These are phyloP conservation scores for Desmophyllum pertusum DNA, from an alignment of 92 coral and sea anemone genomes.

Conservation along the genomic window DNA sequence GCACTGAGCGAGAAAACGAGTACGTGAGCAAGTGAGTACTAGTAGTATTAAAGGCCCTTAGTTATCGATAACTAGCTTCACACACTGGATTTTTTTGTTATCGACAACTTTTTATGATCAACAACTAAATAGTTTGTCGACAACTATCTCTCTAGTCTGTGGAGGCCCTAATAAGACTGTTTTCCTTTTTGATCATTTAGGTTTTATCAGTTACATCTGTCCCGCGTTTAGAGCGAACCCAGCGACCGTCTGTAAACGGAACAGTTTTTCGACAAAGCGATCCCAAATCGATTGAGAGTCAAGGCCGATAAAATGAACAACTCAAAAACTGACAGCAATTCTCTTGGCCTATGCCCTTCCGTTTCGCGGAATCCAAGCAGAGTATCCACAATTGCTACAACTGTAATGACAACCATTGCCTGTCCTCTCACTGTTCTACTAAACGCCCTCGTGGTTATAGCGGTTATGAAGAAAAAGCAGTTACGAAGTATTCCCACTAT, in stretches of 20 bases:
- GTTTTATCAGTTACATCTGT: not conserved
- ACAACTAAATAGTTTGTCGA: too few relatives aligned
- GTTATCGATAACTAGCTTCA: too few relatives aligned
- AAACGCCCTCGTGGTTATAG: not conserved
- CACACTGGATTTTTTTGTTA: too few relatives aligned
- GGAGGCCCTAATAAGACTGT: too few relatives aligned
- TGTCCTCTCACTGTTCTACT: not conserved
- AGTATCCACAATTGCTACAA: not conserved
- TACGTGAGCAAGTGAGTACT: too few relatives aligned
- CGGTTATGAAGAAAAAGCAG: slow-evolving; percentile 1
- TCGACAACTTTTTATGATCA: too few relatives aligned
- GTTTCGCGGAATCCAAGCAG: not conserved
- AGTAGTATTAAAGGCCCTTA: too few relatives aligned
- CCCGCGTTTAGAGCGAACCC: not conserved
- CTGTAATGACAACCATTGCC: not conserved
- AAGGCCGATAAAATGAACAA: not conserved
- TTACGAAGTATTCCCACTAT: not conserved
- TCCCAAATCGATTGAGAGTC: not conserved
- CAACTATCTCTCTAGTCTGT: too few relatives aligned
- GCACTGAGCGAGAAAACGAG: too few relatives aligned
- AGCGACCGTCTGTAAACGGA: too few relatives aligned
- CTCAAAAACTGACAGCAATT: not conserved
- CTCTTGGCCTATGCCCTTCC: not conserved
- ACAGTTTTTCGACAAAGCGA: too few relatives aligned
- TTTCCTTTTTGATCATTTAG: not conserved